phyloP scores from a whole-genome alignment of 2,797 vertebrate species.

The Ataeniobius toweri region DNA sequence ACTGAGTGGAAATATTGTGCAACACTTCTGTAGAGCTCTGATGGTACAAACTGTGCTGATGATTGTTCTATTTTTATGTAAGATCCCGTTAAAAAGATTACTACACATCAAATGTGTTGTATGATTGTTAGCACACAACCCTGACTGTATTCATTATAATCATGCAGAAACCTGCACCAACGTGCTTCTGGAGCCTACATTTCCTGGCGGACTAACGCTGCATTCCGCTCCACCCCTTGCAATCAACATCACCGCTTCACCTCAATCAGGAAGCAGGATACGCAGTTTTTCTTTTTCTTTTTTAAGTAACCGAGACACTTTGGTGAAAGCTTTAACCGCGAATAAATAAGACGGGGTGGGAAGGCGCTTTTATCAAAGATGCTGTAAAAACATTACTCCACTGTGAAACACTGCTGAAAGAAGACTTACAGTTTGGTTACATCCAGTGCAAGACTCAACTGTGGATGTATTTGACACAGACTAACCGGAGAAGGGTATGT shows the following conservation, averaged over 20 bases:
- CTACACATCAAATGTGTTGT: not conserved
- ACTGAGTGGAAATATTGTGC: not conserved
- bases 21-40: not conserved
- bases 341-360: slow-evolving; percentile 7
- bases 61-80: not conserved
- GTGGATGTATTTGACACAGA: slow-evolving; percentile 76
- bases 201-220: slow-evolving; percentile 59
- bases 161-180: slow-evolving; percentile 54
- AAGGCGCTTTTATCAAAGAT: slow-evolving; percentile 28
- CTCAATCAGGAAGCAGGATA: slow-evolving; percentile 81
- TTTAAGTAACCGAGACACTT: slow-evolving; percentile 30
- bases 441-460: slow-evolving; percentile 63
- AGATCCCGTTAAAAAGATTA: not conserved
- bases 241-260: slow-evolving; percentile 70
- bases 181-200: slow-evolving; percentile 56
- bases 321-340: slow-evolving; percentile 29
- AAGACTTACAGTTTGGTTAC: slow-evolving; percentile 56
- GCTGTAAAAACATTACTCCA: slow-evolving; percentile 21
- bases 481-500: slow-evolving; percentile 71
- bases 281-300: slow-evolving; percentile 28
- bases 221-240: slow-evolving; percentile 80
- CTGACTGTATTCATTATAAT: not conserved
- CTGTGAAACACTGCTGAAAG: slow-evolving; percentile 33
- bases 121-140: not conserved
- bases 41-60: not conserved